Evolutionary conservation across 2,113 vertebrate species (phyloP).

Genomic region (Strix aluco): DNA sequence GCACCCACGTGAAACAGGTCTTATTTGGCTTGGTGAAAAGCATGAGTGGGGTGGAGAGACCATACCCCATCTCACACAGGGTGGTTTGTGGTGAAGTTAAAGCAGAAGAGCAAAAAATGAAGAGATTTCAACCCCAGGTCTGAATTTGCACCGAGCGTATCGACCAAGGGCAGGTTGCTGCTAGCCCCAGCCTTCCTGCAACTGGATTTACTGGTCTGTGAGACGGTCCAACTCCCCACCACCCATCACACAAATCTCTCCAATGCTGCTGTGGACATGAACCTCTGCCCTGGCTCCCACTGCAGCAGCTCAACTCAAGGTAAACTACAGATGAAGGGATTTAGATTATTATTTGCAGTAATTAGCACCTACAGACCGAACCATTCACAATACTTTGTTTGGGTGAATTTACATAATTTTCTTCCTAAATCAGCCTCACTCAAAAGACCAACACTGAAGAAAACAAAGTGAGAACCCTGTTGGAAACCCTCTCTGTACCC

Average conservation of each 20-base stretch:
- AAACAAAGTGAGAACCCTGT: not conserved
- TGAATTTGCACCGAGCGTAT: accelerated
- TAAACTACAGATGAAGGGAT: not conserved
- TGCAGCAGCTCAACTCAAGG: not conserved
- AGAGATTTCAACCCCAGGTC: not conserved
- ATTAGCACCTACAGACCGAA: not conserved
- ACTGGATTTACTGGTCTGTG: not conserved
- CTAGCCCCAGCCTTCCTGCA: not conserved
- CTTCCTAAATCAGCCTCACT: not conserved
- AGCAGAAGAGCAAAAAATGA: not conserved
- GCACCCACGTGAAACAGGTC: accelerated
- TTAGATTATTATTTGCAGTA: conserved; percentile 4
- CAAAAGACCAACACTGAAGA: conserved; percentile 1
- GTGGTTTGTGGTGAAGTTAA: not conserved
- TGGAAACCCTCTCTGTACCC: conserved; percentile 14
- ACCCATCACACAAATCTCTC: not conserved
- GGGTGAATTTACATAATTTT: not conserved
- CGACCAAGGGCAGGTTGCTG: not conserved
- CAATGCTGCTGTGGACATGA: accelerated
- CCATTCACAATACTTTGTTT: not conserved
- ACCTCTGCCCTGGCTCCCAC: not conserved
- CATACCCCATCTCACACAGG: not conserved
- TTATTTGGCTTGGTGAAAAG: not conserved
- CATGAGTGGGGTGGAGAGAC: not conserved
- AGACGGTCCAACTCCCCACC: not conserved